phyloP scores from a whole-genome alignment of 2,113 vertebrate genomes.

The Thamnaconus septentrionalis region DNA sequence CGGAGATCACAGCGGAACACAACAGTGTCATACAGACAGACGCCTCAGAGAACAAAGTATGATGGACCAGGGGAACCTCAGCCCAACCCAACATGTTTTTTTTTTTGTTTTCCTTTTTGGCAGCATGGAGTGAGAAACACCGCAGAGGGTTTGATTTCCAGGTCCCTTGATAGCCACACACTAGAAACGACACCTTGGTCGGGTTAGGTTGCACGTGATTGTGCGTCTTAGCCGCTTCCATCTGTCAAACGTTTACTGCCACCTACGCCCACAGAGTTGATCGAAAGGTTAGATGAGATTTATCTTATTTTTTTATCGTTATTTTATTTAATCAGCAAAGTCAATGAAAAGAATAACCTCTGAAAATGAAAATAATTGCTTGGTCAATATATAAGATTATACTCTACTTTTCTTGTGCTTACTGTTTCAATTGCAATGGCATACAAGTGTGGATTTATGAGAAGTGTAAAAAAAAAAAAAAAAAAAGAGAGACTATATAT shows the following conservation, averaged over 20 bases:
- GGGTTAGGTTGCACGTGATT: slow-evolving; percentile 57
- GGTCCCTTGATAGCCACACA: slow-evolving; percentile 84
- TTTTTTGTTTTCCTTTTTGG: slow-evolving; percentile 48
- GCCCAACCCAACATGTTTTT: slow-evolving; percentile 46
- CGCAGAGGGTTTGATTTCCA: slow-evolving; percentile 82
- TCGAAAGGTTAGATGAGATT: slow-evolving; percentile 59
- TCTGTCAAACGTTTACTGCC: slow-evolving; percentile 47
- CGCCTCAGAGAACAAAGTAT: slow-evolving; percentile 88
- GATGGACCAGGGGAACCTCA: slow-evolving; percentile 65
- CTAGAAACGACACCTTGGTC: slow-evolving; percentile 67
- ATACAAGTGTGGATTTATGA: slow-evolving; percentile 51
- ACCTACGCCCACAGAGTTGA: slow-evolving; percentile 39
- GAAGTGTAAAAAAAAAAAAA: slow-evolving; percentile 47
- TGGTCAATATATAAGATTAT: slow-evolving; percentile 30
- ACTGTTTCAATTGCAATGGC: slow-evolving; percentile 39
- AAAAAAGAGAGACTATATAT: slow-evolving; percentile 35
- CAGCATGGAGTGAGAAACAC: slow-evolving; percentile 43
- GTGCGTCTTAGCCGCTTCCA: slow-evolving; percentile 75
- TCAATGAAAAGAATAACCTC: slow-evolving; percentile 29
- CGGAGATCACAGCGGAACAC: slow-evolving; percentile 84
- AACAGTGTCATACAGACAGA: slow-evolving; percentile 91
- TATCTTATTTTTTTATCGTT: slow-evolving; percentile 68
- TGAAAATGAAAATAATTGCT: slow-evolving; percentile 16
- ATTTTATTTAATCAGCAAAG: slow-evolving; percentile 59
- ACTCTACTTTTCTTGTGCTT: slow-evolving; percentile 43